Percentiles rank a stretch among this genome's conserved stretches.
phyloP scores from a whole-genome alignment of 2,797 vertebrate species.

The Cyclura pinguis region DNA sequence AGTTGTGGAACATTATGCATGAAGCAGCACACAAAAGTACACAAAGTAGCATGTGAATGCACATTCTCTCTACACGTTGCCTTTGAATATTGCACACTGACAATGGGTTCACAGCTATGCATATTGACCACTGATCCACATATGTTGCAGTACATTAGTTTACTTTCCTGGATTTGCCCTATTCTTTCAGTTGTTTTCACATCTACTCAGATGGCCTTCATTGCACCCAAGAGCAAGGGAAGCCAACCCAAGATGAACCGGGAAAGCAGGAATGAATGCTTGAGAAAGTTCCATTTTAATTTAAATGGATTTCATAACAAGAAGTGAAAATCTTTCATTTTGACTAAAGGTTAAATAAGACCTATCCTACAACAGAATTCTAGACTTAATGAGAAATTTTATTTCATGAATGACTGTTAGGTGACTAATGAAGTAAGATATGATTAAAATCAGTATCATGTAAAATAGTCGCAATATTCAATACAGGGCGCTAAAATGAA shows the following conservation, averaged over 20 bases:
- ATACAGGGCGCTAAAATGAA: neutral
- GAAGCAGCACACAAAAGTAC: no score
- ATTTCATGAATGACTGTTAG: neutral
- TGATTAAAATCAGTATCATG: neutral
- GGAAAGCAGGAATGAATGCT: neutral
- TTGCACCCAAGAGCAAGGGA: neutral
- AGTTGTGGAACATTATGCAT: no score
- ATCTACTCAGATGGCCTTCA: neutral
- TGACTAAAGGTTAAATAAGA: neutral
- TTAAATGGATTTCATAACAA: neutral
- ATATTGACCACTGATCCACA: no score
- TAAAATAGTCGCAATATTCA: neutral
- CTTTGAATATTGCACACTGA: no score
- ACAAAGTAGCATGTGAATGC: no score
- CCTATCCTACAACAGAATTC: neutral
- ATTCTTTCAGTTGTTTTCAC: neutral
- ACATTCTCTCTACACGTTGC: no score
- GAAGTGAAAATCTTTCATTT: neutral
- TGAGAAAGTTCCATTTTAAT: no score
- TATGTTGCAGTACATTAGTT: no score
- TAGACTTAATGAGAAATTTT: neutral
- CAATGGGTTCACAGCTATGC: no score
- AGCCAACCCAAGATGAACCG: neutral
- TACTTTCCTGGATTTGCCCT: neutral
- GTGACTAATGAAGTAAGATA: neutral